Evolutionary conservation across 2,888 invertebrate species (phyloP), one percentile per base, ranked within the genome.

Genomic region (Rhaphigaster nebulosa): DNA sequence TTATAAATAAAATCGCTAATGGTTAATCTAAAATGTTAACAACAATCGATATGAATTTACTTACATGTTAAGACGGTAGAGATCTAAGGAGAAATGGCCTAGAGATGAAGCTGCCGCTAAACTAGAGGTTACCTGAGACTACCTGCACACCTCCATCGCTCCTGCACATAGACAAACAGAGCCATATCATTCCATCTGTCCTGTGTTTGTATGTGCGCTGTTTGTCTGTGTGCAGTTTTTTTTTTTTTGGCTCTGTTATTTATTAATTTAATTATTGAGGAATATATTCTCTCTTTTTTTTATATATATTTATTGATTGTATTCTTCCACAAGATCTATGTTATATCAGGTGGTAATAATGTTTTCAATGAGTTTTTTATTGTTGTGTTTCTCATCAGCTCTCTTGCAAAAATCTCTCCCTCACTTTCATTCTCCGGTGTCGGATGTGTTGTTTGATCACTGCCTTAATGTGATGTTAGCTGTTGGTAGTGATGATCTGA

Each of bases 91-190:
- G 13, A 1, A 13, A 13, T 6, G n/a, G 5, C 23, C 0, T 38
- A 4, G 15, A 52, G 87, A 13, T 15, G 54, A 8, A 5, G 54
- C 20, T 29, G 56, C 54, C 56, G 52, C 52, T 65, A 88, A 76
- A 89, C 89, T 89, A 89, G 65, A 18, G 50, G 41, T 29, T 89
- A 89, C 89, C 76, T 89, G 70, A 76, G 12, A 76, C 10, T 12
- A 26, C 6, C 1, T 10, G 26, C 10, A 34, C 23, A 12, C 0
- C 60, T 41, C 93, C 94, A 93, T 93, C 88, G 76, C 90, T 94
- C 94, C 94, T 94, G 94, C 94, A 94, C 94, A 94, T 94, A 94
- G 94, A 94, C 94, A 94, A 94, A 94, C 94, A 91, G 91, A 89
- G 91, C 91, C 90, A 52, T 29, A 90, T 91, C 90, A 91, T 90